phyloP scores from a whole-genome alignment of 2,888 invertebrate species.

The Exocentrus adspersus region DNA sequence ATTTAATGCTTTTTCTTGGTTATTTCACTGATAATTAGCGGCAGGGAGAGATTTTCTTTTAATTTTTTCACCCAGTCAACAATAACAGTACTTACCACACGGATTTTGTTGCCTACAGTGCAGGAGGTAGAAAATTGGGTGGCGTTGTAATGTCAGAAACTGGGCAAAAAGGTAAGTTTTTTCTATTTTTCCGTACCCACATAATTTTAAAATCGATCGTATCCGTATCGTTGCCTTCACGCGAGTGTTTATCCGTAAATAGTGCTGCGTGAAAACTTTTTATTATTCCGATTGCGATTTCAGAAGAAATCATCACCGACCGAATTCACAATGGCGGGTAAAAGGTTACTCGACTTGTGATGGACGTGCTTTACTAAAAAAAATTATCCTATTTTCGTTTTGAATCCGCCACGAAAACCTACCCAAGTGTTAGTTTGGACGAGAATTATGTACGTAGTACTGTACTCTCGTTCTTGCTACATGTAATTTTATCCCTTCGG shows the following conservation, averaged over 20 bases:
- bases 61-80: constrained; percentile 35
- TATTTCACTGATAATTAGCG: too few relatives aligned
- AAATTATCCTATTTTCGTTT: constrained; percentile 20
- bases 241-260: constrained; percentile 2
- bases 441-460: constrained; percentile 1
- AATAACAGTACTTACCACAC: constrained; percentile 50
- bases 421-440: neutral
- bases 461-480: neutral
- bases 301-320: constrained; percentile 50
- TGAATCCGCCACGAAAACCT: neutral
- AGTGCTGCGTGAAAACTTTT: constrained; percentile 4
- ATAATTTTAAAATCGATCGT: constrained; percentile 13
- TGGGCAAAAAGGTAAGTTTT: constrained; percentile 79
- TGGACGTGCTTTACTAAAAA: constrained; percentile 45
- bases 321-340: constrained; percentile 63
- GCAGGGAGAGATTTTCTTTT: constrained; percentile 17
- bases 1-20: too few relatives aligned
- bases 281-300: constrained; percentile 18
- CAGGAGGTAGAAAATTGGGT: constrained; percentile 79
- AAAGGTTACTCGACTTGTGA: constrained; percentile 55
- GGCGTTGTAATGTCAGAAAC: constrained; percentile 83
- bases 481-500: constrained; percentile 13
- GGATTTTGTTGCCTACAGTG: constrained; percentile 51
- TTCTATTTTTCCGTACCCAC: constrained; percentile 34
- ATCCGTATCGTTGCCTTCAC: neutral